Base-by-base conservation (phyloP, 2,797 vertebrate genomes). In the Tauraco hartlaubi region DNA sequence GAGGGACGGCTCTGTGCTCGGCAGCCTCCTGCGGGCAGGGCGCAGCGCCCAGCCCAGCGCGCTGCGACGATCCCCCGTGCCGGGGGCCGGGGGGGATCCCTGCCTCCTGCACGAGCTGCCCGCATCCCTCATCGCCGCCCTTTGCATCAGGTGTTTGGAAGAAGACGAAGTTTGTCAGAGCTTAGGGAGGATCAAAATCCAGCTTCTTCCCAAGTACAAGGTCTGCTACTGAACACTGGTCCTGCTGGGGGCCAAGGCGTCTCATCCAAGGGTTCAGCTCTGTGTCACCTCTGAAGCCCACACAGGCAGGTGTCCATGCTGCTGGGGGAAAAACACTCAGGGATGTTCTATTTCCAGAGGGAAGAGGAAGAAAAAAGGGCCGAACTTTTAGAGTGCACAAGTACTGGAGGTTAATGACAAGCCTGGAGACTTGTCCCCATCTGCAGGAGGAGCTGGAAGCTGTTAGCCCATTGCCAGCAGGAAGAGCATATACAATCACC, bases 1-100 rank as follows among this genome's bases (percentile, higher is more conserved):
- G 25, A 9, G 3, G 7, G 17, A 15, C 9, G 39, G 25, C 44
- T 7, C 48, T 15, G 58, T 6, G 5, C 25, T 20, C 3, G 3
- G 35, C 25, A 5, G n/a, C 59, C 44, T 11, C 11, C 51, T 48
- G 25, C 15, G 39, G 11, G 19, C 28, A 15, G 31, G 46, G n/a
- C 44, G 18, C 33, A 7, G 63, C 16, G 0, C 15, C 39, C 39
- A 39, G 39, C 39, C 39, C 39, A 16, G 69, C 46, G 8, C 21
- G 2, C n/a, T 6, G 39, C 62, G 11, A 3, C 7, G 48, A n/a
- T 22, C 43, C 14, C 6, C 29, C 5, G 3, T 4, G 11, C 8
- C 7, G 62, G 46, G 3, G 35, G 35, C 35, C 35, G 35, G 35
- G 35, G 35, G 19, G 16, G n/a, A 51, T 35, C 9, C 19, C 39